These are phyloP conservation scores for Chaetogeoica ovagalla DNA, from an alignment of 2,888 invertebrate genomes.

Conservation along the genomic window DNA sequence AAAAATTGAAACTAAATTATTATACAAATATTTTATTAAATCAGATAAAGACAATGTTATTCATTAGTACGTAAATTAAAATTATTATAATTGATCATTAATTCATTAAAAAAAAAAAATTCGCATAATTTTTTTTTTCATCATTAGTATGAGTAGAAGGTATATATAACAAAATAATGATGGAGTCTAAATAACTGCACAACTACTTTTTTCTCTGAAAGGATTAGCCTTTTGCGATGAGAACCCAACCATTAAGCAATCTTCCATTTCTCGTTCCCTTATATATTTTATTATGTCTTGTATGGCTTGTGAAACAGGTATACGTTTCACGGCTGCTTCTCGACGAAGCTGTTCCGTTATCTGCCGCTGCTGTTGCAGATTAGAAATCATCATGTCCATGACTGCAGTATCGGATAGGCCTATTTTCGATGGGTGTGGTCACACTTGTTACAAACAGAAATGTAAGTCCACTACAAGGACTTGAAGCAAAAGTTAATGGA, in stretches of 20 bases:
- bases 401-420: constrained; percentile 86
- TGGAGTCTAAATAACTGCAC: constrained; percentile 74
- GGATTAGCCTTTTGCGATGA: constrained; percentile 93
- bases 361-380: constrained; percentile 89
- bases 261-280: constrained; percentile 87
- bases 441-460: constrained; percentile 40
- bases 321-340: constrained; percentile 84
- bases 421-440: constrained; percentile 66
- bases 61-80: constrained; percentile 16
- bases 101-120: not conserved
- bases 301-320: constrained; percentile 85
- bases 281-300: constrained; percentile 90
- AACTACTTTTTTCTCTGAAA: constrained; percentile 90
- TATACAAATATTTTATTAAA: constrained; percentile 19
- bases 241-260: constrained; percentile 90
- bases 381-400: constrained; percentile 92
- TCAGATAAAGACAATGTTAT: not conserved
- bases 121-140: not conserved
- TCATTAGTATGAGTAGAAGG: not conserved
- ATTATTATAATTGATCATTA: constrained; percentile 23
- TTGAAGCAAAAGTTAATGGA: not conserved
- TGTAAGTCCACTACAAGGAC: constrained; percentile 39
- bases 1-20: not conserved
- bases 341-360: constrained; percentile 90
- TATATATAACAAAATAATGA: not conserved